Evolutionary conservation across 2,797 vertebrate species (phyloP), one percentile per base, ranked within the genome.

Genomic region (Hippocampus kuda): DNA sequence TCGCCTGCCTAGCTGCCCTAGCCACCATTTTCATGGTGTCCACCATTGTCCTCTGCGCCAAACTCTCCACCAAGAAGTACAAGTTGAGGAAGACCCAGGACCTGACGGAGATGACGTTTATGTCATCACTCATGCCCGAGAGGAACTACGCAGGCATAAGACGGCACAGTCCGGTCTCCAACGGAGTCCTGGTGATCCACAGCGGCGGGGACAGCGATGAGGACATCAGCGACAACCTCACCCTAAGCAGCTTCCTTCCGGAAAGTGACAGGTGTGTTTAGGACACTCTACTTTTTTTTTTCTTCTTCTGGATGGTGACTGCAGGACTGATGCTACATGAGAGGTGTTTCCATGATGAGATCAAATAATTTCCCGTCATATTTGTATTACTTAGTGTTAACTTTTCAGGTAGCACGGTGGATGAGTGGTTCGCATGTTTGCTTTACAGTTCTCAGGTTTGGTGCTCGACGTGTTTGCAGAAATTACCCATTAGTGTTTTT

Each of bases 171-270:
- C 79, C 53, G 0, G 76, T 83, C 49, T 34, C 54, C 16, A 88
- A 88, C 22, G 85, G 85, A 0, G 79, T 87, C 69, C 73, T 85
- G 74, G 82, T 86, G 26, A 79, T 87, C 0, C 75, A 71, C 0
- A 0, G 11, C 0, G 70, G 62, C 0, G 72, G 44, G 48, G 86
- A 90, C 79, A 88, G 85, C 0, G 91, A 93, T 3, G 87, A 68
- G 0, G 94, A 94, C 0, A 83, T 73, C 0, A 85, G 75, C 3
- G 95, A 96, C 34, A 91, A 93, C 73, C 82, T 94, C 69, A 95
- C 95, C 0, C 92, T 98, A 41, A 92, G 90, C 76, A 98, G 95
- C 85, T 97, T 98, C 80, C 87, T 96, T 4, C 94, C 94, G 0
- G 92, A 94, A 1, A 88, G 78, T 3, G 88, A 89, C 16, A 79